Evolutionary conservation across 2,888 invertebrate genomes (phyloP), one percentile per base, ranked within the genome.

Genomic region (Sclerodermus sp.): DNA sequence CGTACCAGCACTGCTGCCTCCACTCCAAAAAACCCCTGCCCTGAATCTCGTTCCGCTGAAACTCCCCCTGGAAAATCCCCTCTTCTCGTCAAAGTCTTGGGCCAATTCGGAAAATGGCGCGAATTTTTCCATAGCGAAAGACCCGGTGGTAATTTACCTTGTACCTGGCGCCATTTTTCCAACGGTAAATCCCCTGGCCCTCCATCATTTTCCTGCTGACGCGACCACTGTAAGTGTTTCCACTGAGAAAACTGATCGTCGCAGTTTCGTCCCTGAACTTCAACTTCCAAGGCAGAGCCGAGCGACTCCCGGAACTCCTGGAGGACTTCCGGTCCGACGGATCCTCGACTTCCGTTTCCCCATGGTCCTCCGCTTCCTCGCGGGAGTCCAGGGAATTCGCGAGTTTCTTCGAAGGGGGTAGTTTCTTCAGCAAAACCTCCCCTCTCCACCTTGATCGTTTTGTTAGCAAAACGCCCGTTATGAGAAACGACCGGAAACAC

Each of bases 161-260:
- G 62, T 84, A 86, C 29, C 79, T 68, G 1, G 83, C 81, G 38
- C 85, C 85, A 68, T 85, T 81, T 1, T 79, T 71, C 86, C 85
- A 86, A 47, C 76, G 78, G 67, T 82, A 85, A 2, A 78, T 78
- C 3, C 86, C 86, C 55, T 80, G 76, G 1, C 85, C 85, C 57
- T 85, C 79, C 83, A 86, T 84, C 57, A 82, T 73, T 64, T 81
- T 82, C 70, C 80, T 80, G 14, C 80, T 81, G 46, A 83, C 77
- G 32, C 77, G 70, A 16, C 86, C 86, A 67, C 81, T 81, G 60
- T 85, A 86, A 1, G 74, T 45, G 64, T 85, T 85, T 10, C 82
- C 83, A 68, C 84, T 86, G 54, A 74, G 78, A 59, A 85, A 86
- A 49, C 55, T 73, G 44, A 86, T 81, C 44, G 79, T 64, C 10